Conservation (phyloP, 2,113 vertebrate species). For the Dromaius novaehollandiae region DNA sequence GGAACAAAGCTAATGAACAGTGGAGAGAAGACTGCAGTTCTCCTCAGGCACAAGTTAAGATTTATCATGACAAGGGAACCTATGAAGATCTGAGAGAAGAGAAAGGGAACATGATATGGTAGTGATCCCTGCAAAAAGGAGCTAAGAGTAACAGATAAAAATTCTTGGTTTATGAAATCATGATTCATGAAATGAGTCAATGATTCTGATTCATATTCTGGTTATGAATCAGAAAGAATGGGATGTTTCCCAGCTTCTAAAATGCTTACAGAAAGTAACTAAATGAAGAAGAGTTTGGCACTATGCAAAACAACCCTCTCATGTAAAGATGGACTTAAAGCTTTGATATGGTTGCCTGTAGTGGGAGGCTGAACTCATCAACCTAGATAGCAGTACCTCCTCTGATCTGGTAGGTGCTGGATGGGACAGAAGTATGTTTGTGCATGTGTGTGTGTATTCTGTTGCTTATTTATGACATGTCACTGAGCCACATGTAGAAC, state of each 20-base stretch:
- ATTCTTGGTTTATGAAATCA: not conserved
- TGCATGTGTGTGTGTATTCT: not conserved
- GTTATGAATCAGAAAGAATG: not conserved
- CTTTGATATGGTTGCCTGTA: not conserved
- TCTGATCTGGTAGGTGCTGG: not conserved
- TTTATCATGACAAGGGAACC: not conserved
- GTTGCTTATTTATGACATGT: not conserved
- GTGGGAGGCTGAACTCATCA: not conserved
- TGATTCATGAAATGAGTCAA: constrained; percentile 44
- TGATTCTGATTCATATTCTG: constrained; percentile 30
- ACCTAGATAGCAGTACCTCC: not conserved
- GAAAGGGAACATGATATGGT: not conserved
- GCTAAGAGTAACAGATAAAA: not conserved
- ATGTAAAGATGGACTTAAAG: not conserved
- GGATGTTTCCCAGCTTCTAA: not conserved
- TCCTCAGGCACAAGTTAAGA: not conserved
- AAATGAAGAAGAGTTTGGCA: not conserved
- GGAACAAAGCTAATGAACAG: not conserved
- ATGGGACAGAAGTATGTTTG: not conserved
- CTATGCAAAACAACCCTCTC: not conserved
- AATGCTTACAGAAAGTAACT: not conserved
- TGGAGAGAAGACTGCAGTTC: not conserved
- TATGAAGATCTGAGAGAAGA: not conserved
- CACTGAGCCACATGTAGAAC: not conserved
- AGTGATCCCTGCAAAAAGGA: not conserved